Evolutionary conservation across 2,113 vertebrate species (phyloP).

Genomic region (Melanerpes aurifrons): DNA sequence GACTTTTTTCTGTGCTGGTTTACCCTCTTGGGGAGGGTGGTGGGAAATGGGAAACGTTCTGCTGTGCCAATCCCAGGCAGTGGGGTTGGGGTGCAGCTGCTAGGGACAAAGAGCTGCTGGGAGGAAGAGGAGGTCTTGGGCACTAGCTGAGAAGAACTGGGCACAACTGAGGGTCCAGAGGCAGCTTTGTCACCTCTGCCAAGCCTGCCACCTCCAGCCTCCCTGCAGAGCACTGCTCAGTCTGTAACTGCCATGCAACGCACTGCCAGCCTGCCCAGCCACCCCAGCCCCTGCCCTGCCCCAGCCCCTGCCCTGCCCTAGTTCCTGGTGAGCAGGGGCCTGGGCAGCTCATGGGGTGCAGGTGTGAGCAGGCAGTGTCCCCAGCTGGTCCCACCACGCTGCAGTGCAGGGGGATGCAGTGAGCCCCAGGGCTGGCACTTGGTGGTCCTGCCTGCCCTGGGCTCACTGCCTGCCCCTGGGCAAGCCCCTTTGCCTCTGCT

Average conservation of each 20-base stretch:
- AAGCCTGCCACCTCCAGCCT: neutral
- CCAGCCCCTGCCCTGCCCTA: neutral
- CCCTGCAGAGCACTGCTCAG: neutral
- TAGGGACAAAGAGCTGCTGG: neutral
- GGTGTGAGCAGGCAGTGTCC: neutral
- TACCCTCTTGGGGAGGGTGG: neutral
- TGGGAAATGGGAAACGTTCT: neutral
- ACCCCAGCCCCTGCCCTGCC: neutral
- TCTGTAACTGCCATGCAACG: constrained; percentile 67
- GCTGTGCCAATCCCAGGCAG: neutral
- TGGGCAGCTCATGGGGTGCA: neutral
- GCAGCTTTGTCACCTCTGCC: neutral
- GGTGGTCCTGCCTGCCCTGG: neutral
- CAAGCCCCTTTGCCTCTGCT: neutral
- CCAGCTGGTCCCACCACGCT: neutral
- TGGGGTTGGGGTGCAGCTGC: neutral
- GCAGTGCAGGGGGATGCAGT: neutral
- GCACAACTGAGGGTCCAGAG: neutral
- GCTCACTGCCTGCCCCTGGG: neutral
- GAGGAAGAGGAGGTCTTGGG: neutral
- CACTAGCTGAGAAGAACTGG: neutral
- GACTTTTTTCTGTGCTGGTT: neutral
- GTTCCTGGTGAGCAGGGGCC: neutral
- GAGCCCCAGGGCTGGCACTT: neutral
- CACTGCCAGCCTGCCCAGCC: constrained; percentile 64